These are phyloP conservation scores for Malurus alboscapulatus DNA, from an alignment of 2,113 vertebrate genomes.

Conservation along the genomic window DNA sequence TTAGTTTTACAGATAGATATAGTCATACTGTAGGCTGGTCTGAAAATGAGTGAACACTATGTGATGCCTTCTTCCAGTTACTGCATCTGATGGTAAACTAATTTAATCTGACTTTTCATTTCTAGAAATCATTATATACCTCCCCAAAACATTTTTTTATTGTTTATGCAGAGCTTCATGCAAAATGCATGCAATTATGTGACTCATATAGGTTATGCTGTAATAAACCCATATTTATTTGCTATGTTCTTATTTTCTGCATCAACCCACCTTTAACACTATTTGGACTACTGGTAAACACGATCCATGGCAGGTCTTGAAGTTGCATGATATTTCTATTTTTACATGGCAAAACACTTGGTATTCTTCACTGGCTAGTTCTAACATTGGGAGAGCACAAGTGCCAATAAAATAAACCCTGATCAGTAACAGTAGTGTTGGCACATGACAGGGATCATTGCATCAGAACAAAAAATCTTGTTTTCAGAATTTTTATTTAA, in stretches of 20 bases:
- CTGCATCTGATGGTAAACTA: not conserved
- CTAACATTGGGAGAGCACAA: not conserved
- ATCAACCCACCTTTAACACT: not conserved
- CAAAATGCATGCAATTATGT: not conserved
- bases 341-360: not conserved
- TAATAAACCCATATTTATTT: not conserved
- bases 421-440: not conserved
- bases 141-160: fast-evolving
- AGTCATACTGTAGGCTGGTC: not conserved
- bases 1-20: not conserved
- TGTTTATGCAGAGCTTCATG: not conserved
- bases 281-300: not conserved
- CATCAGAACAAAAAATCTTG: not conserved
- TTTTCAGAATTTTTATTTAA: not conserved
- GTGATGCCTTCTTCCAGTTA: fast-evolving
- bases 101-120: not conserved
- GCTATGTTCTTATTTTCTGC: not conserved
- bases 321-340: not conserved
- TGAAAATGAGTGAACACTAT: not conserved
- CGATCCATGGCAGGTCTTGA: not conserved
- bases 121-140: not conserved
- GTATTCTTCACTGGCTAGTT: not conserved
- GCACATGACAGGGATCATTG: not conserved
- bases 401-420: not conserved
- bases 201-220: not conserved